A percentile compares a stretch with the other conserved stretches of the same genome.
These are phyloP conservation scores for Odontomachus brunneus DNA, from an alignment of 1,140 invertebrate genomes.

Conservation along the genomic window DNA sequence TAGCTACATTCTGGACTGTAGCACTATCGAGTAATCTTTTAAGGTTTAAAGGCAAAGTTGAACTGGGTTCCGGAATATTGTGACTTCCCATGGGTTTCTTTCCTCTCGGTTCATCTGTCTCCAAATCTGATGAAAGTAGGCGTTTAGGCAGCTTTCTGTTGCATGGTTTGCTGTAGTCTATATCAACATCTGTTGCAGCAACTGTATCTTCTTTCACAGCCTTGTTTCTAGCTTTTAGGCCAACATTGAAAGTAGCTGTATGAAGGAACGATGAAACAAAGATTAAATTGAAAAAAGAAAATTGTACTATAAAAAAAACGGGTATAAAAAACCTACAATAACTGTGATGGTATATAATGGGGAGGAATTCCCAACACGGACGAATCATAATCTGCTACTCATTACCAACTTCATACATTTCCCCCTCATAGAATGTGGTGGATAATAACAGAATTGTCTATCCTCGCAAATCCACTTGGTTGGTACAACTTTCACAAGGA, in stretches of 20 bases:
- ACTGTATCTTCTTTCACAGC: slow-evolving; percentile 5
- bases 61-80: background rate
- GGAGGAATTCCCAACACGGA: too few species aligned
- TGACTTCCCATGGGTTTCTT: too few species aligned
- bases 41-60: background rate
- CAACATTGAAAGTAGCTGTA: slow-evolving; percentile 1
- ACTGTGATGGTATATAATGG: slow-evolving; percentile 4
- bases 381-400: too few species aligned
- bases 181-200: slow-evolving; percentile 4
- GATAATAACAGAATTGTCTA: too few species aligned
- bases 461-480: too few species aligned
- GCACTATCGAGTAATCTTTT: background rate
- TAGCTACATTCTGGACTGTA: background rate
- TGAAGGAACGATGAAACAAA: background rate
- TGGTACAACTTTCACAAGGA: background rate
- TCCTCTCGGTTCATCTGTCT: background rate
- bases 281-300: background rate
- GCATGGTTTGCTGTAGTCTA: background rate
- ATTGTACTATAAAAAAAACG: background rate
- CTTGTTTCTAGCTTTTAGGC: background rate
- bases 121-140: background rate
- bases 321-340: too few species aligned
- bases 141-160: background rate
- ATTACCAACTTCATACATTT: too few species aligned
- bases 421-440: too few species aligned